These are phyloP conservation scores for Eudyptes chrysolophus DNA, from an alignment of 2,113 vertebrate species.

Conservation along the genomic window DNA sequence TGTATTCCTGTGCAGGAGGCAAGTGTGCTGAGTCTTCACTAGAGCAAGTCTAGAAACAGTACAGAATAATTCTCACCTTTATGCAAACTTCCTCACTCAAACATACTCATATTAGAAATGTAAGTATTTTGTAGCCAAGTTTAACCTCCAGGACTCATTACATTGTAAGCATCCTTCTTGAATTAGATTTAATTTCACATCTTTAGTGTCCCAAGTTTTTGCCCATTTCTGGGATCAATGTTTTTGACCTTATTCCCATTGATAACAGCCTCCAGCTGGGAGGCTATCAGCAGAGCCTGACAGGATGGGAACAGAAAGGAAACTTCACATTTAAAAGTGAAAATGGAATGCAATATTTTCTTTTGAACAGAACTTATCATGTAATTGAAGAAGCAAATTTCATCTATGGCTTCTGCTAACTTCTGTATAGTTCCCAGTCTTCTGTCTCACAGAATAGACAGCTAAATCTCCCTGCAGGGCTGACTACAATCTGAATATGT, in stretches of 20 bases:
- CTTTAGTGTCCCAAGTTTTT: neutral
- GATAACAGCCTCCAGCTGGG: neutral
- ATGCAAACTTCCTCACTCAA: neutral
- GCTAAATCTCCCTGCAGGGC: conserved; percentile 14
- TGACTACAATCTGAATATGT: conserved; percentile 21
- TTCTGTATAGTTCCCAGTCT: neutral
- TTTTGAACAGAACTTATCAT: neutral
- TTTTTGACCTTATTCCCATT: neutral
- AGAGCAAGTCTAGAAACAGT: neutral
- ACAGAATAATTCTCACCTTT: neutral
- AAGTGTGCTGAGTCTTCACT: neutral
- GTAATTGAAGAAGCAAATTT: conserved; percentile 4
- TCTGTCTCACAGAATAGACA: neutral
- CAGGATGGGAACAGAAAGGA: neutral
- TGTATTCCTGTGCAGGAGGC: neutral
- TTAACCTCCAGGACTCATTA: neutral
- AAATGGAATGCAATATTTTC: neutral
- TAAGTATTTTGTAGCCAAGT: neutral
- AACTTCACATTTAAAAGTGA: neutral
- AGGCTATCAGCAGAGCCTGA: neutral
- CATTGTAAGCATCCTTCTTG: neutral
- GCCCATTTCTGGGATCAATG: neutral
- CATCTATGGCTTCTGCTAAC: neutral
- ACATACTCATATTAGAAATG: neutral
- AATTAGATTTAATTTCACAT: neutral